Conservation (phyloP, 2,113 vertebrate species). For the Neotoma lepida region DNA sequence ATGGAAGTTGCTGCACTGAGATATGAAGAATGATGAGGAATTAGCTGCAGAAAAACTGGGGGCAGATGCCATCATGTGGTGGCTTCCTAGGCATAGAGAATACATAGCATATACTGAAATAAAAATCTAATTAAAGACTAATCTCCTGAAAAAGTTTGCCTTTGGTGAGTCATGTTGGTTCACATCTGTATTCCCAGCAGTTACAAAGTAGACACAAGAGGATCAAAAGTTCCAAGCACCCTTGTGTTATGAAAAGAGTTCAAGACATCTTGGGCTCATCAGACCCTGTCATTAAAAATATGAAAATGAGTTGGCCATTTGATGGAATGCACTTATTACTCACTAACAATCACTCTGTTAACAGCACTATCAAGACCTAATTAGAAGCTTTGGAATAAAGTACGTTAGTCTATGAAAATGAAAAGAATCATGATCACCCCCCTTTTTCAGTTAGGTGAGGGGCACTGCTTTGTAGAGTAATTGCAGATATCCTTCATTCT, state of each 20-base stretch:
- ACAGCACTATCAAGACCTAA: not conserved
- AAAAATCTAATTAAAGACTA: constrained; percentile 27
- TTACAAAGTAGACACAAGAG: not conserved
- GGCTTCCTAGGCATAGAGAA: not conserved
- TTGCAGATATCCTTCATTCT: not conserved
- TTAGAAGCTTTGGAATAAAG: constrained; percentile 9
- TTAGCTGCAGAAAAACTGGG: not conserved
- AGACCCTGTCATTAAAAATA: not conserved
- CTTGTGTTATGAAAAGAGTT: not conserved
- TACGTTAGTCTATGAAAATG: not conserved
- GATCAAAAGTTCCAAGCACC: not conserved
- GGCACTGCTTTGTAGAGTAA: not conserved
- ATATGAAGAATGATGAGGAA: constrained; percentile 12
- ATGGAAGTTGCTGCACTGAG: not conserved
- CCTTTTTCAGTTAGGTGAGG: constrained; percentile 1
- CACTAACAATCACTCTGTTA: not conserved
- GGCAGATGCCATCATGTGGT: not conserved
- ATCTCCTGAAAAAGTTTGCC: not conserved
- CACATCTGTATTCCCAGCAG: not conserved
- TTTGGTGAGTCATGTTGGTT: not conserved
- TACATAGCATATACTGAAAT: not conserved
- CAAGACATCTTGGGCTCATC: not conserved
- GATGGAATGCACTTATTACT: not conserved
- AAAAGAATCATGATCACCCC: not conserved
- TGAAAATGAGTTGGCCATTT: constrained; percentile 22